A percentile compares a stretch with the other conserved stretches of the same genome.
These are phyloP conservation scores for Pachyrhynchus sulphureomaculatus DNA, from an alignment of 1,140 invertebrate species.

Conservation along the genomic window DNA sequence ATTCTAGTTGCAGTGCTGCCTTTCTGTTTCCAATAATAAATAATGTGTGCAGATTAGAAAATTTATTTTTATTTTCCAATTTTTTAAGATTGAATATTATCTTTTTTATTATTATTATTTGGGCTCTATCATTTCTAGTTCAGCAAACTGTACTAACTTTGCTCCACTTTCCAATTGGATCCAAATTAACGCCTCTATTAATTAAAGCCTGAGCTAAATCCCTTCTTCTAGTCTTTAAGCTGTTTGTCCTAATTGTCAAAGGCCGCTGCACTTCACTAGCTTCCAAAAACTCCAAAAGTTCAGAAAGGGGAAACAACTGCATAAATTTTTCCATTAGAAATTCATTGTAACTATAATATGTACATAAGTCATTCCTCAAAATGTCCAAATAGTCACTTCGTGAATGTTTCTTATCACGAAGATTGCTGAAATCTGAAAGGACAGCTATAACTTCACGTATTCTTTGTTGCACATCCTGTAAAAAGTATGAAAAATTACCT, in stretches of 20 bases:
- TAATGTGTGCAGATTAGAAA: no score
- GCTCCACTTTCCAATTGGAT: constrained; percentile 98
- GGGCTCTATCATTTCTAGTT: no score
- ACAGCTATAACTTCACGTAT: constrained; percentile 89
- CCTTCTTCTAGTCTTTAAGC: constrained; percentile 88
- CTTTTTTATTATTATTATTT: no score
- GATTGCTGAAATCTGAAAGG: constrained; percentile 83
- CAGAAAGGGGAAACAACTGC: constrained; percentile 86
- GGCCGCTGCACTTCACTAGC: constrained; percentile 95
- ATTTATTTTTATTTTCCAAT: no score
- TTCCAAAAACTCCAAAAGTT: constrained; percentile 94
- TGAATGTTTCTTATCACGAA: constrained; percentile 72
- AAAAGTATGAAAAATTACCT: no score
- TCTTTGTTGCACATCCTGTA: constrained; percentile 81
- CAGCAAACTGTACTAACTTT: constrained; percentile 62
- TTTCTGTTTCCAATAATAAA: no score
- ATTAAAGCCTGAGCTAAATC: constrained; percentile 94
- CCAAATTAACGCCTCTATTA: constrained; percentile 95
- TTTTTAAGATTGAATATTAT: no score
- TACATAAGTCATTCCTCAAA: constrained; percentile 82
- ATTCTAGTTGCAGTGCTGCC: no score
- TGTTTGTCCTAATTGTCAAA: constrained; percentile 94
- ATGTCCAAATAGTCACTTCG: constrained; percentile 81
- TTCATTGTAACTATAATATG: constrained; percentile 97
- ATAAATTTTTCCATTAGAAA: constrained; percentile 94